phyloP scores from a whole-genome alignment of 2,888 invertebrate genomes.

The Tupiocoris notatus region DNA sequence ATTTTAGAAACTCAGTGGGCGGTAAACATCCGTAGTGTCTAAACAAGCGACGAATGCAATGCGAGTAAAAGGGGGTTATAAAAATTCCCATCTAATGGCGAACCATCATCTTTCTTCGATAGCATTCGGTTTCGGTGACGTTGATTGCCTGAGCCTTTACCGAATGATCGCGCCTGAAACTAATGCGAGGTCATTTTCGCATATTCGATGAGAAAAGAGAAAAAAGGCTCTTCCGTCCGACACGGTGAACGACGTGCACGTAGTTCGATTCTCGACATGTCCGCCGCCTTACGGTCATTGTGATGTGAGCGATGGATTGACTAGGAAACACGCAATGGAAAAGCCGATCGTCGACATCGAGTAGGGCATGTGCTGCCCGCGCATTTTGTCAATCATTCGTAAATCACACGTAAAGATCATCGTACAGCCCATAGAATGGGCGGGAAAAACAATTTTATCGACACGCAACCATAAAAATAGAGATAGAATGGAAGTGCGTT shows the following conservation, averaged over 20 bases:
- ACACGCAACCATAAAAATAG: not conserved
- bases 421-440: not conserved
- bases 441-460: not conserved
- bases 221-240: not conserved
- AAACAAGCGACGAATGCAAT: too few species aligned
- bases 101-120: not conserved
- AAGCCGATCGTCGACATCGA: not conserved
- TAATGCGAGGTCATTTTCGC: not conserved
- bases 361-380: not conserved
- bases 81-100: not conserved
- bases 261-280: not conserved
- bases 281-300: not conserved
- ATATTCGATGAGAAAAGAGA: not conserved
- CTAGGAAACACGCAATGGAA: not conserved
- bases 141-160: not conserved
- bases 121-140: not conserved
- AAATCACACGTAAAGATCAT: not conserved
- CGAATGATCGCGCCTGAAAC: not conserved
- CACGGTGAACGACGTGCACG: not conserved
- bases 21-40: too few species aligned
- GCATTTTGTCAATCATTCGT: not conserved
- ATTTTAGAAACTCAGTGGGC: too few species aligned
- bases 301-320: not conserved
- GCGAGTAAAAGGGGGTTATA: not conserved
- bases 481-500: not conserved